Evolutionary conservation across 2,797 vertebrate species (phyloP).

Genomic region (Arremon aurantiirostris): DNA sequence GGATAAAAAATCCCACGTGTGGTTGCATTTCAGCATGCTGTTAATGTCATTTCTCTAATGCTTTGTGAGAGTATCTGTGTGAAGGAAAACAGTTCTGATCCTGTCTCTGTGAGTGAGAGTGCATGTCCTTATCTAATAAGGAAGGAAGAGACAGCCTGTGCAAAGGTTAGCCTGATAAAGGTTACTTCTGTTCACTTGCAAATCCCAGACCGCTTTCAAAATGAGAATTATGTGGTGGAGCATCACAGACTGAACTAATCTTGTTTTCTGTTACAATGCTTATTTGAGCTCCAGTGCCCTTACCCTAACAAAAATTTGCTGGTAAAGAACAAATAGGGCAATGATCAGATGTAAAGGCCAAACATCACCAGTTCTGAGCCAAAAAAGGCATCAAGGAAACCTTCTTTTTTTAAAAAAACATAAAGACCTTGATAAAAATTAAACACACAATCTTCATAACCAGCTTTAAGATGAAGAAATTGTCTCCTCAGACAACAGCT

Average conservation of each 20-base stretch:
- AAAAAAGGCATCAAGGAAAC: neutral
- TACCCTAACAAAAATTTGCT: neutral
- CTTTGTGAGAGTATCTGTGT: slow-evolving; percentile 33
- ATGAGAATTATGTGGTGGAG: neutral
- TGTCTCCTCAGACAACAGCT: neutral
- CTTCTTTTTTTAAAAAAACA: neutral
- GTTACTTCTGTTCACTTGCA: slow-evolving; percentile 24
- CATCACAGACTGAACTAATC: neutral
- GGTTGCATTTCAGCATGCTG: slow-evolving; percentile 38
- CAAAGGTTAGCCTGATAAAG: slow-evolving; percentile 40
- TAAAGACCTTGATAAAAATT: neutral
- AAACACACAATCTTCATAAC: neutral
- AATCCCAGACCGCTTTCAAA: slow-evolving; percentile 14
- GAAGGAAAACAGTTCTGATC: slow-evolving; percentile 31
- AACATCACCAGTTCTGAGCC: neutral
- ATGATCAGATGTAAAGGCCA: neutral
- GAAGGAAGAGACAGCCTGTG: slow-evolving; percentile 18
- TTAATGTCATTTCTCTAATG: slow-evolving; percentile 12
- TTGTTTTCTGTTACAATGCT: neutral
- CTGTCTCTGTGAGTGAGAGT: neutral
- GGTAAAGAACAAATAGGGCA: neutral
- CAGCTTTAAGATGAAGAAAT: neutral
- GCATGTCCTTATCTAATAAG: slow-evolving; percentile 32
- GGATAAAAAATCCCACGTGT: slow-evolving; percentile 26
- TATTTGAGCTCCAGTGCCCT: neutral